These are phyloP conservation scores for Rhinichthys osculus DNA, from an alignment of 2,797 vertebrate species.

Conservation along the genomic window DNA sequence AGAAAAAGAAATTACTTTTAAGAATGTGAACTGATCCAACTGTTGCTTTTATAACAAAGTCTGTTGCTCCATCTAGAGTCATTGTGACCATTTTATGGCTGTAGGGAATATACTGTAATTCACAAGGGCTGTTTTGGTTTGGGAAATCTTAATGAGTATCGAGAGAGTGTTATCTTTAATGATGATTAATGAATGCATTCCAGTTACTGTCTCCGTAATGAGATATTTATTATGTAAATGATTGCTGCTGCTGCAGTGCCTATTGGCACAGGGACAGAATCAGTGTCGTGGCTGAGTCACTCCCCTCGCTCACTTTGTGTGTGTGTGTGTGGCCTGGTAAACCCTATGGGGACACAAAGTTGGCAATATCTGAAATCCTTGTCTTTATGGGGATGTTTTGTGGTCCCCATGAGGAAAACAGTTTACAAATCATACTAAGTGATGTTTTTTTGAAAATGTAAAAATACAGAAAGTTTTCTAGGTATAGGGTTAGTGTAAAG, in stretches of 20 bases:
- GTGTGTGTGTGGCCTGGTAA: too few relatives aligned
- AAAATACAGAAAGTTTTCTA: too few relatives aligned
- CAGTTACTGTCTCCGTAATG: constrained; percentile 10
- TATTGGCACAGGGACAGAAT: constrained; percentile 73
- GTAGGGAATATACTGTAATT: neutral
- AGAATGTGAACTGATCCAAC: neutral
- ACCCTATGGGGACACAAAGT: too few relatives aligned
- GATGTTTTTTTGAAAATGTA: too few relatives aligned
- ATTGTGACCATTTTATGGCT: neutral
- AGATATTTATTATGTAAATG: constrained; percentile 40
- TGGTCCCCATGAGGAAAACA: too few relatives aligned
- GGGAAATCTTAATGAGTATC: neutral
- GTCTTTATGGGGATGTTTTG: too few relatives aligned
- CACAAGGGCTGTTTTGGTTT: neutral
- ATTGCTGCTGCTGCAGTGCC: constrained; percentile 48
- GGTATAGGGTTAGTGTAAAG: too few relatives aligned
- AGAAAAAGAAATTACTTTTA: neutral
- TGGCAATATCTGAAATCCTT: too few relatives aligned
- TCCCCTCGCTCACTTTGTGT: constrained; percentile 59
- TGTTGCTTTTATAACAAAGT: constrained; percentile 9
- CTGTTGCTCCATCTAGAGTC: neutral
- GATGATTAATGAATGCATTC: constrained; percentile 71
- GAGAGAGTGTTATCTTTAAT: constrained; percentile 2
- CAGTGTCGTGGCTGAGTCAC: constrained; percentile 72
- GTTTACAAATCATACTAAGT: too few relatives aligned